A percentile compares a stretch with the other conserved stretches of the same genome.
Conservation (phyloP, 2,888 invertebrate genomes). For the Neuroscelio doddi region DNA sequence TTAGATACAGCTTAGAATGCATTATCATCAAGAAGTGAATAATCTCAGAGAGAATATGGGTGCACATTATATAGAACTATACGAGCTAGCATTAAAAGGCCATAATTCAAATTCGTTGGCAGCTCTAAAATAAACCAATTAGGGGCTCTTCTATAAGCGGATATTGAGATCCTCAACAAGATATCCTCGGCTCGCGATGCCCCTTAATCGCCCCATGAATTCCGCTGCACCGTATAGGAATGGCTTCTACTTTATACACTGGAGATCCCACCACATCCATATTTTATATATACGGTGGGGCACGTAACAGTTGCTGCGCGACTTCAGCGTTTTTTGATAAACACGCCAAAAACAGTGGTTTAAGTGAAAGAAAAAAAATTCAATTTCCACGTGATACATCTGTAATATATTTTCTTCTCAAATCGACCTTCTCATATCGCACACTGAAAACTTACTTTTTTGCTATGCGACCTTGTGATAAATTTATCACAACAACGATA, state of each 20-base stretch:
- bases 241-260: constrained; percentile 1
- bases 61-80: not conserved
- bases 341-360: constrained; percentile 4
- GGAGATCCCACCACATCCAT: constrained; percentile 2
- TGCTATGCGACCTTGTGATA: too few species aligned
- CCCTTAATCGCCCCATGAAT: constrained; percentile 3
- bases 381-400: too few species aligned
- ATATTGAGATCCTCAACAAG: constrained; percentile 52
- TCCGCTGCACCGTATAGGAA: not conserved
- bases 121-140: constrained; percentile 56
- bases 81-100: constrained; percentile 46
- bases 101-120: constrained; percentile 53
- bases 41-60: not conserved
- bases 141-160: constrained; percentile 45
- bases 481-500: too few species aligned
- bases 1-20: not conserved
- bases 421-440: too few species aligned
- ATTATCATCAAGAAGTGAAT: constrained; percentile 2
- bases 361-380: too few species aligned
- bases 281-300: not conserved
- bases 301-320: constrained; percentile 1
- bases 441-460: too few species aligned
- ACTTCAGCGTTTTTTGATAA: constrained; percentile 1
- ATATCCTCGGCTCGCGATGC: constrained; percentile 9
- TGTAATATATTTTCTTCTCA: too few species aligned